Conservation (phyloP, 2,113 vertebrate species). For the Micronycteris hirsuta region DNA sequence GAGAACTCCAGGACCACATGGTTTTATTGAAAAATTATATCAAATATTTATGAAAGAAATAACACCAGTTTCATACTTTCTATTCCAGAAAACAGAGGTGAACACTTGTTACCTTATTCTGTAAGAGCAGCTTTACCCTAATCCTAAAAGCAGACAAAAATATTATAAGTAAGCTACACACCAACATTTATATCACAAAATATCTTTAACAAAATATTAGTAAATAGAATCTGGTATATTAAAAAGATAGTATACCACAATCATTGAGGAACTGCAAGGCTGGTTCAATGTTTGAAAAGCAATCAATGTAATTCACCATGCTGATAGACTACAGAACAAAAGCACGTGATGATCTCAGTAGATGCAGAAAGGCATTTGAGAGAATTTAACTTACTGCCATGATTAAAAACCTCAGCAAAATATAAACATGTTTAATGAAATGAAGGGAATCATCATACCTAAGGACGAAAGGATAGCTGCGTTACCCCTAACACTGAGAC, state of each 20-base stretch:
- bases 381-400: background rate
- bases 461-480: background rate
- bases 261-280: background rate
- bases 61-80: background rate
- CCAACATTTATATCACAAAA: background rate
- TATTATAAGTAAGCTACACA: background rate
- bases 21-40: background rate
- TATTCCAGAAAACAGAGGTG: background rate
- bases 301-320: background rate
- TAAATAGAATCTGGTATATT: background rate
- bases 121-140: background rate
- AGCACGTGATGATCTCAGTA: background rate
- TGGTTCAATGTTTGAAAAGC: background rate
- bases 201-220: background rate
- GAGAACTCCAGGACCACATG: background rate
- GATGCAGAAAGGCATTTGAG: background rate
- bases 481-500: background rate
- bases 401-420: background rate
- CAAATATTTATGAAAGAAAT: background rate
- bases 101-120: background rate
- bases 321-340: background rate
- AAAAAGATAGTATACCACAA: background rate
- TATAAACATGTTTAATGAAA: background rate
- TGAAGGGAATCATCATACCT: background rate
- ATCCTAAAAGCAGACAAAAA: background rate